Evolutionary conservation across 2,888 invertebrate genomes (phyloP).

Genomic region (Pharmacophagus antenor): DNA sequence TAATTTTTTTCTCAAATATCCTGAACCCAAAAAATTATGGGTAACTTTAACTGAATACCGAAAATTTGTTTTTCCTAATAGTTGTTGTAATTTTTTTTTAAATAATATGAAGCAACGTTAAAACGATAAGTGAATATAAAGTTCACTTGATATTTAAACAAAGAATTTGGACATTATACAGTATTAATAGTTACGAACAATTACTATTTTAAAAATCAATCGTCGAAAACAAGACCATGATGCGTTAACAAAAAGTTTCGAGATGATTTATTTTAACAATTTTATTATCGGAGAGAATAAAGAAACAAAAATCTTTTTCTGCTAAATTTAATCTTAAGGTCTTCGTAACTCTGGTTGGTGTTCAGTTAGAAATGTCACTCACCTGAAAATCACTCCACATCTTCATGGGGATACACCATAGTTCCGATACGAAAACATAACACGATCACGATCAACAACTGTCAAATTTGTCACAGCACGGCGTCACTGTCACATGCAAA

Average conservation of each 20-base stretch:
- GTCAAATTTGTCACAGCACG: slow-evolving; percentile 73
- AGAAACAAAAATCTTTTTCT: neutral
- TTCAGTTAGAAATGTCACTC: slow-evolving; percentile 42
- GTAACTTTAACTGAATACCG: slow-evolving; percentile 5
- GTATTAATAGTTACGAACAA: neutral
- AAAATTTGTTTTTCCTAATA: neutral
- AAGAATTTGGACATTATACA: slow-evolving; percentile 15
- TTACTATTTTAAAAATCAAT: slow-evolving; percentile 1
- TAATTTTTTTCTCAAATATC: neutral
- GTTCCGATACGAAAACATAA: slow-evolving; percentile 79
- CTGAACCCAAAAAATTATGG: neutral
- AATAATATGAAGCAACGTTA: neutral
- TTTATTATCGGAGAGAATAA: slow-evolving; percentile 10
- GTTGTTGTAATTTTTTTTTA: neutral
- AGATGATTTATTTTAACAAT: slow-evolving; percentile 3
- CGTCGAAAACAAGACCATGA: neutral
- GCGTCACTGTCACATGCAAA: slow-evolving; percentile 64
- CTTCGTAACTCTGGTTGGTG: slow-evolving; percentile 1
- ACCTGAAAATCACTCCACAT: slow-evolving; percentile 82
- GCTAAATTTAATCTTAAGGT: neutral
- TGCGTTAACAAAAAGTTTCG: slow-evolving; percentile 1
- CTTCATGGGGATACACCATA: slow-evolving; percentile 80
- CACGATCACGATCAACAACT: slow-evolving; percentile 78
- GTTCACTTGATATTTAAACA: neutral
- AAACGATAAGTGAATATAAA: neutral